phyloP scores from a whole-genome alignment of 64 coral and sea anemone genomes.

The Exaiptasia diaphana region DNA sequence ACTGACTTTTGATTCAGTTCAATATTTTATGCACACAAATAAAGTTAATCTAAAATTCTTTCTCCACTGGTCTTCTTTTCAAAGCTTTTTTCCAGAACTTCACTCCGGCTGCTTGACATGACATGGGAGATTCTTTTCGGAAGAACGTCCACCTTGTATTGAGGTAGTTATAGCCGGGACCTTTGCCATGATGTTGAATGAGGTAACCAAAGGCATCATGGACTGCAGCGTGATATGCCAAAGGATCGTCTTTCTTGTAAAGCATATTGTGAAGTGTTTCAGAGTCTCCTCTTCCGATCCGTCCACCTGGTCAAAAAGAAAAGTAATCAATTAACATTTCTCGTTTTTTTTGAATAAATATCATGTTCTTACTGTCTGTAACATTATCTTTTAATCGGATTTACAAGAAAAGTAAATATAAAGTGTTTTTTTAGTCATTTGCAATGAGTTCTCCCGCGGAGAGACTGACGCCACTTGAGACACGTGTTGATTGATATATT shows the following conservation, averaged over 20 bases:
- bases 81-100: constrained; percentile 43
- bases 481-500: too few relatives aligned
- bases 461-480: too few relatives aligned
- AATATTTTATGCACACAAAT: too few relatives aligned
- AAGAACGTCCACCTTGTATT: constrained; percentile 58
- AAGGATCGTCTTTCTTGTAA: constrained; percentile 57
- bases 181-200: constrained; percentile 38
- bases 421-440: too few relatives aligned
- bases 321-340: too few relatives aligned
- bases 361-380: too few relatives aligned
- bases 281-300: constrained; percentile 63
- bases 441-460: too few relatives aligned
- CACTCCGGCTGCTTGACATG: constrained; percentile 36
- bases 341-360: too few relatives aligned
- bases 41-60: constrained; percentile 9
- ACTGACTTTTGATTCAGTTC: too few relatives aligned
- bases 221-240: constrained; percentile 67
- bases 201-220: constrained; percentile 72
- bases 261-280: constrained; percentile 51
- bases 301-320: constrained; percentile 24
- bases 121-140: constrained; percentile 19
- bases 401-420: too few relatives aligned
- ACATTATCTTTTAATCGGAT: too few relatives aligned
- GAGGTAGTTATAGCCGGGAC: constrained; percentile 68
- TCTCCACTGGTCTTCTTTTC: neutral